Evolutionary conservation across 2,797 vertebrate species (phyloP), one percentile per base, ranked within the genome.

Genomic region (Arctocebus calabarensis): DNA sequence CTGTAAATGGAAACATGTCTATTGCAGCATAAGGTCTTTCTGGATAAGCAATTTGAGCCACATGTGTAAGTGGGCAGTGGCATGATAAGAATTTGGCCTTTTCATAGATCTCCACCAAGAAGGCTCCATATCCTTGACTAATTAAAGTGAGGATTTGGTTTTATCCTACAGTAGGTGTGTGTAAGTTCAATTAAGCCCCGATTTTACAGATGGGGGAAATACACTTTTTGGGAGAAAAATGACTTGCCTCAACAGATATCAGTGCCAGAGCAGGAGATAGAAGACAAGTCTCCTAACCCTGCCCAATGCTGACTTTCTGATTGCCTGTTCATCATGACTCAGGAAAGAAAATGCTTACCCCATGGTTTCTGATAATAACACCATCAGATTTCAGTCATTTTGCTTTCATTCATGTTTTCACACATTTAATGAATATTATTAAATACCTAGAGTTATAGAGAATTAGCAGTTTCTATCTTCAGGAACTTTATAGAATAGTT

Each of bases 131-230:
- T 86, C 55, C 7, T 86, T 81, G 71, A 25, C 32, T 88, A 57
- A 78, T 92, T 96, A 96, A 84, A 66, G 29, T 37, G 57, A 25
- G 4, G 40, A 45, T 71, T 91, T 83, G n/a, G 23, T 85, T n/a
- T 88, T 83, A 74, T 92, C 25, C 40, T 79, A 23, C 40, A 59
- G 22, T 88, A 25, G n/a, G 5, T 17, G 34, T 55, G 34, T 52
- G 3, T 66, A 94, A 59, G 5, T 90, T 96, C 57, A 93, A 6
- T 82, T 78, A 91, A 82, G 48, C 37, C 32, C n/a, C 8, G 12
- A 1, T 52, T 94, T 94, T 88, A 59, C 29, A 68, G 70, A 59
- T 74, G 66, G 74, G 8, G 19, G 17, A 79, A 79, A 94, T 62
- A 23, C 1, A 86, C 27, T 92, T 82, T 74, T 17, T 27, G 40